Percentiles rank a stretch among this genome's conserved stretches.
These are phyloP conservation scores for Geophilus truncorum DNA, from an alignment of 2,888 invertebrate species.

Conservation along the genomic window DNA sequence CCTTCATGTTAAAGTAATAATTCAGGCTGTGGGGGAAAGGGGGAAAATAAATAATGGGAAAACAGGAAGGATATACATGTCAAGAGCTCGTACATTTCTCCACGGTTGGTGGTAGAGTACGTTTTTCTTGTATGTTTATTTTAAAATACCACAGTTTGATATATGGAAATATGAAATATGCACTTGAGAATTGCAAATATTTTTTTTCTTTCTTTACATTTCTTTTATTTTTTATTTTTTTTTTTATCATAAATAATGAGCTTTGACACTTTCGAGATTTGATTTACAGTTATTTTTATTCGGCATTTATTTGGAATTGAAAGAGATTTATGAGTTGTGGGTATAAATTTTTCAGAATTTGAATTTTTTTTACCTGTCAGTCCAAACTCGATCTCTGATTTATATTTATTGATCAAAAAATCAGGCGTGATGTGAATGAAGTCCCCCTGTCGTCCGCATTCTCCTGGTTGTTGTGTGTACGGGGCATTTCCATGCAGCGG, in stretches of 20 bases:
- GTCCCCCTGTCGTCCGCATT: conserved; percentile 58
- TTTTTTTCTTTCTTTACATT: too few relatives aligned
- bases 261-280: too few relatives aligned
- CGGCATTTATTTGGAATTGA: too few relatives aligned
- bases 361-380: conserved; percentile 35
- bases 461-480: conserved; percentile 60
- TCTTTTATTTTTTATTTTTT: too few relatives aligned
- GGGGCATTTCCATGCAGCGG: conserved; percentile 54
- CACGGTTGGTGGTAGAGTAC: background rate
- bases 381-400: conserved; percentile 42
- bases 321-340: too few relatives aligned
- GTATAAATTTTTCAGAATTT: background rate
- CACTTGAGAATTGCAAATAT: too few relatives aligned
- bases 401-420: conserved; percentile 41
- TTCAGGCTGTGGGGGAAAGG: background rate
- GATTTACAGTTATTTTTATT: too few relatives aligned
- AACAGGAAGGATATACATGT: background rate
- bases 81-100: background rate
- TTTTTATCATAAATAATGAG: too few relatives aligned
- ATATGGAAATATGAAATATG: too few relatives aligned
- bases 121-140: background rate
- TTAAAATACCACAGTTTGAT: background rate
- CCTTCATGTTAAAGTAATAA: background rate
- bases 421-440: conserved; percentile 53
- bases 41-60: background rate